Conservation (phyloP, 2,888 invertebrate genomes). For the Pollenia labialis region DNA sequence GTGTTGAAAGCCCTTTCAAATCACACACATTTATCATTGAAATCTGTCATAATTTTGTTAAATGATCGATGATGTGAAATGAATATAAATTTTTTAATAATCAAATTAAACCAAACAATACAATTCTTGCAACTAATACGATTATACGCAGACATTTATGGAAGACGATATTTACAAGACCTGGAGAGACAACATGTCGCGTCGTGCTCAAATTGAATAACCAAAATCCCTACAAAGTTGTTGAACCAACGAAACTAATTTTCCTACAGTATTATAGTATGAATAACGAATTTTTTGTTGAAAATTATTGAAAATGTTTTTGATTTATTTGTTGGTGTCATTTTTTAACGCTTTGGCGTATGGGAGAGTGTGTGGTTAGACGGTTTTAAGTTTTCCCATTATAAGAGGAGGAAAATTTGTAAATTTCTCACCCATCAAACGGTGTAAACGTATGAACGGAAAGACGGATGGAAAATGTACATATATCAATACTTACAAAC, state of each 20-base stretch:
- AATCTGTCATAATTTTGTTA: constrained; percentile 70
- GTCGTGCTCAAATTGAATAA: constrained; percentile 1
- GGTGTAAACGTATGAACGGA: background rate
- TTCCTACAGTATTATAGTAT: constrained; percentile 35
- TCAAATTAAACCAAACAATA: constrained; percentile 20
- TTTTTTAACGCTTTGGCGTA: constrained; percentile 34
- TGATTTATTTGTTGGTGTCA: constrained; percentile 64
- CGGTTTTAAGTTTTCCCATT: background rate
- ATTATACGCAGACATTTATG: background rate
- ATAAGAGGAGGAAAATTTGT: constrained; percentile 20
- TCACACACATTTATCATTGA: constrained; percentile 64
- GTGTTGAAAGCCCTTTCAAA: constrained; percentile 67
- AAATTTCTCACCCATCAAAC: constrained; percentile 56
- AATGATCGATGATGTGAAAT: constrained; percentile 68
- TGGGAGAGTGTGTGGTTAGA: background rate
- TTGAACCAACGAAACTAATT: constrained; percentile 23
- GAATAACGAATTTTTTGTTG: constrained; percentile 42
- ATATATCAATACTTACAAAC: constrained; percentile 21
- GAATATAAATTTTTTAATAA: constrained; percentile 55
- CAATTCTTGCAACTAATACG: constrained; percentile 7
- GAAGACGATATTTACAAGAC: constrained; percentile 20
- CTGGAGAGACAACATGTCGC: constrained; percentile 52
- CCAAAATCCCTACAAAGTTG: constrained; percentile 43
- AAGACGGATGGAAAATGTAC: too few relatives aligned
- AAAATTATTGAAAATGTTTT: constrained; percentile 52